Base-by-base conservation (phyloP, 2,888 invertebrate genomes). In the Orthonychiurus folsomi region DNA sequence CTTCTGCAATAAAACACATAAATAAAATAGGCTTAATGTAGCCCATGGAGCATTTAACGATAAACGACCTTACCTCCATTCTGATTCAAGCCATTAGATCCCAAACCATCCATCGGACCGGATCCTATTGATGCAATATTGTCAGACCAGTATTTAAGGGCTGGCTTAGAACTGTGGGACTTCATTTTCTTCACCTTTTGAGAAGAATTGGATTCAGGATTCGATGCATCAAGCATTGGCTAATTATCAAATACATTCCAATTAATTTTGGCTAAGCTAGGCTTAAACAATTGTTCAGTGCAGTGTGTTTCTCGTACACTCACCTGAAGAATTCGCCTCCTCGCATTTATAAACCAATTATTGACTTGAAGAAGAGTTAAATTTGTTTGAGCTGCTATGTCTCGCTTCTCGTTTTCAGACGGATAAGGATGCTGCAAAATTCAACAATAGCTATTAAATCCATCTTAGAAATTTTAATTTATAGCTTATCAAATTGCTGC, bases 281-380 rank as follows among this genome's bases (percentile, higher is more conserved):
- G n/a, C n/a, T n/a, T n/a, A n/a, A n/a, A n/a, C n/a, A n/a, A n/a
- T n/a, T n/a, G n/a, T n/a, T n/a, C n/a, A n/a, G n/a, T n/a, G n/a
- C n/a, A n/a, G n/a, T n/a, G n/a, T n/a, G n/a, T n/a, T n/a, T n/a
- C n/a, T n/a, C n/a, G n/a, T n/a, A n/a, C n/a, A n/a, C n/a, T n/a
- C n/a, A 37, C 37, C 37, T 37, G 93, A 60, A 93, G 80, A 73
- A 93, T 93, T 71, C 93, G 81, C 63, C 94, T 83, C 48, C 94
- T 81, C 2, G 94, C 94, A 79, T 94, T 94, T 70, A 94, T 93
- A 78, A 94, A 91, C 90, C 91, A 91, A 76, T 90, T 91, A 80
- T 91, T 91, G 67, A 93, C 92, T 75, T 81, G 81, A 63, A 81
- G 74, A 59, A 92, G 79, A 0, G 93, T 93, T 62, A 94, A 82